Conservation (phyloP, 2,797 vertebrate species). For the Pterois miles region DNA sequence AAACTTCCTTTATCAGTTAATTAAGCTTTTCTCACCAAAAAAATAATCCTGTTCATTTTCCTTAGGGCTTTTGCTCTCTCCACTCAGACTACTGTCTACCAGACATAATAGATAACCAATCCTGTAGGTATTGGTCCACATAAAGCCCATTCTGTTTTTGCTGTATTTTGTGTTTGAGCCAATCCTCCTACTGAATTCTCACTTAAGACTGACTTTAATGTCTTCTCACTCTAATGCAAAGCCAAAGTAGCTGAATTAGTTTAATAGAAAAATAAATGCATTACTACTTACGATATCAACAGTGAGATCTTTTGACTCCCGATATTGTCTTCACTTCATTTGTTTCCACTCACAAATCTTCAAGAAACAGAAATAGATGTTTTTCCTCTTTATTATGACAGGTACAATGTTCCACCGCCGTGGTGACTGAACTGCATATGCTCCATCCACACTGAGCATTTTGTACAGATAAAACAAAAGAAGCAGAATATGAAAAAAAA, state of each 20-base stretch:
- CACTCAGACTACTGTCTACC: neutral
- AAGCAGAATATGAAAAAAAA: neutral
- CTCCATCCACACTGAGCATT: neutral
- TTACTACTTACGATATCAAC: conserved; percentile 27
- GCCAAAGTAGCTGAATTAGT: neutral
- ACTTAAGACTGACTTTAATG: neutral
- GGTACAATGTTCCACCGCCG: neutral
- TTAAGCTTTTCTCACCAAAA: neutral
- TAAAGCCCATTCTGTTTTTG: neutral
- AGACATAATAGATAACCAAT: neutral
- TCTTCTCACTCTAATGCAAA: neutral
- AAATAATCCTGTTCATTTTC: neutral
- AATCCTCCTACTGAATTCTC: neutral
- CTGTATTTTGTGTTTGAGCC: neutral
- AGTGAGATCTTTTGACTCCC: conserved; percentile 1
- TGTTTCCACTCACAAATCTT: neutral
- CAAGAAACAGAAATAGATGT: neutral
- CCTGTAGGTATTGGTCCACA: neutral
- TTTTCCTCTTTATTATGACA: neutral
- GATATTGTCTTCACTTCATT: conserved; percentile 1
- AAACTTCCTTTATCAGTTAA: neutral
- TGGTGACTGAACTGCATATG: neutral
- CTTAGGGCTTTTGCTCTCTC: too few relatives aligned
- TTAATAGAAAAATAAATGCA: neutral
- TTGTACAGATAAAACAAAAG: neutral